Percentiles rank a stretch among this genome's conserved stretches.
Conservation (phyloP, 92 coral and sea anemone species). For the Palythoa caribaeorum region DNA sequence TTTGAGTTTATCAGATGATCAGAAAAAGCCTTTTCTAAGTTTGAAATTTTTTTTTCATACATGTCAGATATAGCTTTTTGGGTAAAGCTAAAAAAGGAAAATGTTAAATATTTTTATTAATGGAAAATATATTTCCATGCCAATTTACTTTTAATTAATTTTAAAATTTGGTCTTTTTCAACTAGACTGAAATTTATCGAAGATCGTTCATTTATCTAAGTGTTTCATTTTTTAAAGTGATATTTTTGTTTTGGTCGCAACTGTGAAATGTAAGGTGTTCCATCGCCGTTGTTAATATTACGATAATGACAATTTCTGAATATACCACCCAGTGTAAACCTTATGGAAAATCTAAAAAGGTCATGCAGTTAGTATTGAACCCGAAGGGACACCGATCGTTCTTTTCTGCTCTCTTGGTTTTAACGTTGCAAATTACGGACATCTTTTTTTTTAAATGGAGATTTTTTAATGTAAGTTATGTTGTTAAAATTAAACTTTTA, state of each 20-base stretch:
- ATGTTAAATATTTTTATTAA: conserved; percentile 3
- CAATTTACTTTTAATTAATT: conserved; percentile 5
- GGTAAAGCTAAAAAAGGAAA: neutral
- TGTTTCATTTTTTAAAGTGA: neutral
- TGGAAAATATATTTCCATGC: conserved; percentile 20
- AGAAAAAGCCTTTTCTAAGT: neutral
- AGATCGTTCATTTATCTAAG: neutral
- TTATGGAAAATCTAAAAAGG: conserved; percentile 24
- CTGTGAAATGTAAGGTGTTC: neutral
- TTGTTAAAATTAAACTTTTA: conserved; percentile 4
- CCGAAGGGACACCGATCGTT: neutral
- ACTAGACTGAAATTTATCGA: neutral
- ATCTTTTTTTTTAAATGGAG: neutral
- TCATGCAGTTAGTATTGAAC: neutral
- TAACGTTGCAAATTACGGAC: neutral
- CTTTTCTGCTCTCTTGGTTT: neutral
- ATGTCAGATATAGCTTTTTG: conserved; percentile 4
- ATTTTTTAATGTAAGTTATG: neutral
- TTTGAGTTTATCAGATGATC: conserved; percentile 26
- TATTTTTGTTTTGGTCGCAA: neutral
- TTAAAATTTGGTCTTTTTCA: conserved; percentile 16
- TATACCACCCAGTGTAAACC: conserved; percentile 34
- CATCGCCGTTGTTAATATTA: neutral
- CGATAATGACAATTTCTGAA: neutral
- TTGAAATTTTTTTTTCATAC: conserved; percentile 4